Conservation (phyloP, 2,888 invertebrate species). For the Cheiracanthium punctorium region DNA sequence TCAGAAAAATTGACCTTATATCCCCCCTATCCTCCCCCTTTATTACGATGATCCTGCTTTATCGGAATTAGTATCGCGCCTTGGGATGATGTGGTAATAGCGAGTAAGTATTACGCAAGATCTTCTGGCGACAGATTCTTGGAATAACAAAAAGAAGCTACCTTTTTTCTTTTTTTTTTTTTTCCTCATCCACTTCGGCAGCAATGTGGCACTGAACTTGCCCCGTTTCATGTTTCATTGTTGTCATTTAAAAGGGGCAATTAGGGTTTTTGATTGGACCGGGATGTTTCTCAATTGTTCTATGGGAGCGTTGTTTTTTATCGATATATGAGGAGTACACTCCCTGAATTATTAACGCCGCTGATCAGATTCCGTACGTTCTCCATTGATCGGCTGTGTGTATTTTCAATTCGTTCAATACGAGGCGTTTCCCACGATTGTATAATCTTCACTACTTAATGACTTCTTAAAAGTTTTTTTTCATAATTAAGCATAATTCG, state of each 20-base stretch:
- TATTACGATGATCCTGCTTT: slow-evolving; percentile 16
- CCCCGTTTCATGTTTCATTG: neutral
- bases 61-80: neutral
- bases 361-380: too few relatives aligned
- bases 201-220: neutral
- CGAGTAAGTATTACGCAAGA: neutral
- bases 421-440: too few relatives aligned
- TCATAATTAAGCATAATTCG: too few relatives aligned
- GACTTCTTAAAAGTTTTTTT: too few relatives aligned
- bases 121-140: neutral
- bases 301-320: too few relatives aligned
- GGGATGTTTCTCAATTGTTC: neutral
- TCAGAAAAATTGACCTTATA: slow-evolving; percentile 30
- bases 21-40: slow-evolving; percentile 2
- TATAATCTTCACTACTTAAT: too few relatives aligned
- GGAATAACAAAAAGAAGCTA: neutral
- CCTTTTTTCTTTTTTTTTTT: too few relatives aligned
- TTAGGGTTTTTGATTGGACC: neutral
- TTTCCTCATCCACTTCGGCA: neutral
- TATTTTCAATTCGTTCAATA: too few relatives aligned
- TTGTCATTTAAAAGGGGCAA: slow-evolving; percentile 4
- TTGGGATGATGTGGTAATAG: neutral
- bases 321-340: too few relatives aligned
- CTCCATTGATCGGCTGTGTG: too few relatives aligned
- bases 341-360: too few relatives aligned